Base-by-base conservation (phyloP, 1,140 invertebrate species). In the Diorhabda sublineata region DNA sequence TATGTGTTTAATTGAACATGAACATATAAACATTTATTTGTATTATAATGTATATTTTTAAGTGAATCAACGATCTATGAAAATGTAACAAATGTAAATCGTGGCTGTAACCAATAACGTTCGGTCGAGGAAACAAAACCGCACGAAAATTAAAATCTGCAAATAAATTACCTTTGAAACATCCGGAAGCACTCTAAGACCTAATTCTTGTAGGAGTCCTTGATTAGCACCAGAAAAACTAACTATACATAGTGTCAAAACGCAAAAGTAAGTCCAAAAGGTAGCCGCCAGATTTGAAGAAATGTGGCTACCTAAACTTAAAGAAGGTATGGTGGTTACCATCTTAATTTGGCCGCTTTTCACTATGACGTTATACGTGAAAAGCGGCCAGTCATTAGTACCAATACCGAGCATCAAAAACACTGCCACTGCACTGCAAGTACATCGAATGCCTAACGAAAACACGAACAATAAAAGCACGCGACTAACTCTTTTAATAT, bases 141-240 rank as follows among this genome's bases (percentile, higher is more conserved):
- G 26, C 26, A 26, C 26, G 26, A 26, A 26, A 26, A 26, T 26
- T 26, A 26, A 26, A 26, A 26, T 26, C 26, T 26, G 1, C 26
- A 26, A 26, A 26, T 52, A n/a, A 52, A 8, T 52, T 76, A 77
- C 76, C 76, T 77, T 77, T 43, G 70, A 61, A 64, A 72, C 69
- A 70, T 77, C 76, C 45, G 74, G 76, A 72, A 72, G 59, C 9
- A 67, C 44, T 58, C 72, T 69, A 63, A 77, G 64, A 8, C 75
- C 76, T 45, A 77, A 70, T 44, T 75, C 75, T 52, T 71, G 69
- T n/a, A 75, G 64, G 9, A 76, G 69, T 58, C 63, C 68, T 56
- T 60, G 57, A 43, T 75, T 70, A 11, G 63, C 70, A 66, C 61
- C 44, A 11, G 44, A 52, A 4, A 52, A 52, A 4, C 4, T 44